These are phyloP conservation scores for Hybos culiciformis DNA, from an alignment of 2,888 invertebrate species.

Conservation along the genomic window DNA sequence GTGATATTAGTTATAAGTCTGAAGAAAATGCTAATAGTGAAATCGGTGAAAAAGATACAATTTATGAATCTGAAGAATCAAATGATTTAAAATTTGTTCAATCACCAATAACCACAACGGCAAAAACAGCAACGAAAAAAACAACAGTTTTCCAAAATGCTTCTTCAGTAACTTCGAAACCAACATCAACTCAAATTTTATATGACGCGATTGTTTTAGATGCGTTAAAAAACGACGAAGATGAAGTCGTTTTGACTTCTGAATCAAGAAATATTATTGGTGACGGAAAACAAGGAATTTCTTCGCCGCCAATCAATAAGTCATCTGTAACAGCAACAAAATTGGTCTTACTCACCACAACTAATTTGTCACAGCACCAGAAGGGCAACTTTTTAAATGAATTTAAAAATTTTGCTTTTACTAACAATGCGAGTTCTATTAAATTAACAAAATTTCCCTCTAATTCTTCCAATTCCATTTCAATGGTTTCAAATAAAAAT, in stretches of 20 bases:
- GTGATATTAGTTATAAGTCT: no score
- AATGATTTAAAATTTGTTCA: no score
- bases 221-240: conserved; percentile 22
- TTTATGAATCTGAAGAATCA: no score
- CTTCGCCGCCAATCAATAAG: background rate
- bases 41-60: no score
- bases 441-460: conserved; percentile 8
- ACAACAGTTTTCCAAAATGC: background rate
- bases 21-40: no score
- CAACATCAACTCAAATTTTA: conserved; percentile 17
- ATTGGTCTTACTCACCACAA: no score
- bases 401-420: no score
- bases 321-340: conserved; percentile 11
- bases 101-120: conserved; percentile 10
- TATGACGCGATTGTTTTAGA: conserved; percentile 32
- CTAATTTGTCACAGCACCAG: no score
- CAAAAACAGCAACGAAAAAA: conserved; percentile 5
- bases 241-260: background rate
- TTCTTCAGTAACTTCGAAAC: conserved; percentile 15
- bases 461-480: conserved; percentile 8
- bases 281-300: background rate
- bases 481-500: no score
- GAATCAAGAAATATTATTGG: conserved; percentile 3
- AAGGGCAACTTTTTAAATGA: no score
- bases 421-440: background rate